Evolutionary conservation across 2,888 invertebrate genomes (phyloP), one percentile per base, ranked within the genome.

Genomic region (Eumacrocentrus americanus): DNA sequence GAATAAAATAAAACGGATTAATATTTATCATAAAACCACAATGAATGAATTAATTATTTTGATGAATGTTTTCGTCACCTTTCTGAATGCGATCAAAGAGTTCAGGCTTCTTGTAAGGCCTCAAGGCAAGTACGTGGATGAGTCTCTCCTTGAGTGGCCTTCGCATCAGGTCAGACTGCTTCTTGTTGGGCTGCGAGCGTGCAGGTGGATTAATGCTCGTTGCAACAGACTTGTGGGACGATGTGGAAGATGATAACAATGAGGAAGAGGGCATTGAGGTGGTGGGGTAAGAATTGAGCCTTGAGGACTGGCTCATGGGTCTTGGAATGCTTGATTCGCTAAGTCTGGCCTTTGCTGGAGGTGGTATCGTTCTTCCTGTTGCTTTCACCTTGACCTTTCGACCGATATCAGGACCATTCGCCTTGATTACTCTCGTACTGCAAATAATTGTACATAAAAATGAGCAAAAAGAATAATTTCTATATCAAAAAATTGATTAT

Each of bases 61-160:
- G n/a, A n/a, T 38, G 14, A 44, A 25, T 37, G 3, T 7, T 14
- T 29, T 47, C n/a, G n/a, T 62, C 83, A 93, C 93, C 93, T 86
- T 88, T 90, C 72, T 83, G 87, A 72, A 97, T 85, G 75, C 94
- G 89, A 71, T 89, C 84, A 80, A 88, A 90, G 64, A 97, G 83
- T 84, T 97, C 96, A 61, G 92, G 92, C 84, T 94, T 96, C 84
- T 95, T 97, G 83, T 91, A 95, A 67, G 95, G 91, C 84, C 91
- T 90, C 82, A 96, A 83, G 71, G 96, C 97, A 82, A 97, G 86
- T 81, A 96, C 86, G 82, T 97, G 97, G 81, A 97, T 92, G 79
- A 97, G 88, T 82, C 96, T 89, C 84, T 96, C 96, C 82, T 95
- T 89, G 71, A 91, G 84, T 71, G 91, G 89, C 81, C 90, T 86